Evolutionary conservation across 1,140 invertebrate genomes (phyloP).

Genomic region (Harpegnathos saltator): DNA sequence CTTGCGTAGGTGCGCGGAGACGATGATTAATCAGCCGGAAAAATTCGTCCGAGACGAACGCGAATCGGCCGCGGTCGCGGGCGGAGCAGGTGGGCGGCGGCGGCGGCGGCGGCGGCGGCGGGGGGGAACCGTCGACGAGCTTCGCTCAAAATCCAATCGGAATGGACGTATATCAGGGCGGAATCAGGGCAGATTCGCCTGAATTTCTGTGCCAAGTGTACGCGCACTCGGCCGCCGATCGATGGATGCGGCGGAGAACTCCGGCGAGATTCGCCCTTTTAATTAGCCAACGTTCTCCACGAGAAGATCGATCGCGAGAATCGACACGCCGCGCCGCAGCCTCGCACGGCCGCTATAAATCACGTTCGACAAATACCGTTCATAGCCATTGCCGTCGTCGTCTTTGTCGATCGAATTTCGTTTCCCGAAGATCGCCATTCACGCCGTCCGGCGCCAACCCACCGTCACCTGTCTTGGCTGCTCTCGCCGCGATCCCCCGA

Average conservation of each 20-base stretch:
- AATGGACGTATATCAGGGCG: background rate
- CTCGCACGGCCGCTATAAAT: slow-evolving; percentile 36
- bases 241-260: no score
- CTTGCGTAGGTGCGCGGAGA: background rate
- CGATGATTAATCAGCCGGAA: slow-evolving; percentile 4
- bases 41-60: background rate
- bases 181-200: background rate
- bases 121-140: no score
- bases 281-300: no score
- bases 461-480: slow-evolving; percentile 24
- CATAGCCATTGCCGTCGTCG: slow-evolving; percentile 17
- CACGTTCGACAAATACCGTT: slow-evolving; percentile 41
- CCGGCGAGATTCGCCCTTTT: no score
- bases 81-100: background rate
- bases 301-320: slow-evolving; percentile 16
- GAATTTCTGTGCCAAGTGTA: no score
- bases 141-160: background rate
- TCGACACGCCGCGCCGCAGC: background rate
- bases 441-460: background rate
- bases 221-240: no score
- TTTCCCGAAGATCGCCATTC: slow-evolving; percentile 29
- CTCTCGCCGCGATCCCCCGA: slow-evolving; percentile 18
- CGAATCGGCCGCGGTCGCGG: no score
- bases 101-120: no score
- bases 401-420: background rate